Percentiles rank a stretch among this genome's conserved stretches.
Evolutionary conservation across 2,888 invertebrate genomes (phyloP).

Genomic region (Rhimphoctona megacephalus): DNA sequence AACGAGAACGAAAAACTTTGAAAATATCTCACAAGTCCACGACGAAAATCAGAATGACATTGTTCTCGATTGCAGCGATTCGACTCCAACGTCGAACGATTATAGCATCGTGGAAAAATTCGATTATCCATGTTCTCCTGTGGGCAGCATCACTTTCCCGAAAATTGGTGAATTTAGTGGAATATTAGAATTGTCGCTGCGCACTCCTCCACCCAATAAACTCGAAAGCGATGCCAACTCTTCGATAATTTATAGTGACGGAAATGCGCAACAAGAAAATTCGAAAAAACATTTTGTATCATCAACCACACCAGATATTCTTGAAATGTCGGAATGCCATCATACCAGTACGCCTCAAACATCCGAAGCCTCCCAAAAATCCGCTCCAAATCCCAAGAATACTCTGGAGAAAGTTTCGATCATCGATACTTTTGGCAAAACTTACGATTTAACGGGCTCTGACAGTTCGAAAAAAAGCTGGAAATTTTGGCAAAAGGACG

Average conservation of each 20-base stretch:
- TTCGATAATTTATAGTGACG: not conserved
- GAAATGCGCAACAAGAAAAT: not conserved
- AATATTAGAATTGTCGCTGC: slow-evolving; percentile 37
- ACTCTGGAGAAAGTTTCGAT: not conserved
- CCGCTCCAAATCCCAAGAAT: not conserved
- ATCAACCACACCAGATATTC: slow-evolving; percentile 58
- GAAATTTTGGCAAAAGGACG: slow-evolving; percentile 76
- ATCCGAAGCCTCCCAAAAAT: not conserved
- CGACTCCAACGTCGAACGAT: slow-evolving; percentile 10
- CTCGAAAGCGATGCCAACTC: not conserved
- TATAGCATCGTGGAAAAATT: slow-evolving; percentile 14
- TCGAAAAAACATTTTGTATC: slow-evolving; percentile 20
- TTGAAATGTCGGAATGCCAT: slow-evolving; percentile 41
- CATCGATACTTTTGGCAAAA: slow-evolving; percentile 25
- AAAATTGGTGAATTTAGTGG: slow-evolving; percentile 57
- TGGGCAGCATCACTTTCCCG: slow-evolving; percentile 38
- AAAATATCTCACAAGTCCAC: slow-evolving; percentile 70
- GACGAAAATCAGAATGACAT: slow-evolving; percentile 75
- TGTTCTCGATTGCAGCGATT: slow-evolving; percentile 38
- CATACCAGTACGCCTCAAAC: slow-evolving; percentile 35
- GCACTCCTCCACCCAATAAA: slow-evolving; percentile 11
- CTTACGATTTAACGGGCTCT: slow-evolving; percentile 40
- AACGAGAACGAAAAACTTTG: slow-evolving; percentile 72
- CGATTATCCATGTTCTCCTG: slow-evolving; percentile 33
- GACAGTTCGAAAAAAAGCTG: slow-evolving; percentile 68